A percentile compares a stretch with the other conserved stretches of the same genome.
phyloP scores from a whole-genome alignment of 2,888 invertebrate species.

The Harpalus rufipes region DNA sequence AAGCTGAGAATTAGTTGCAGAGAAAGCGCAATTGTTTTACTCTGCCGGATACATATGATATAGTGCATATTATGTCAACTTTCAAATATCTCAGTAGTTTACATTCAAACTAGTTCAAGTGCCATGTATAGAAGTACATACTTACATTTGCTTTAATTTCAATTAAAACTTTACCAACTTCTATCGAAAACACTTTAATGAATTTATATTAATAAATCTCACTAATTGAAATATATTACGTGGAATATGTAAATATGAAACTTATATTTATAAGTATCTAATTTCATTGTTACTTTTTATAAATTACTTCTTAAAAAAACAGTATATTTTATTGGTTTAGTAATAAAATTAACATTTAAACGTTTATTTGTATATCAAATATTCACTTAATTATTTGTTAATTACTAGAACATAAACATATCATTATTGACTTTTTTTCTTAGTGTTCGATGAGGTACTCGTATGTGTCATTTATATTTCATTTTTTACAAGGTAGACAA shows the following conservation, averaged over 20 bases:
- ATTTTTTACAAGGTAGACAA: no score
- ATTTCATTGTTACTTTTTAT: background rate
- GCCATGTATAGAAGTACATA: background rate
- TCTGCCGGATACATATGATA: slow-evolving; percentile 19
- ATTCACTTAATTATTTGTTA: no score
- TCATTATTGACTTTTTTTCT: no score
- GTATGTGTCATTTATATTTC: no score
- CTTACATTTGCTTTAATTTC: slow-evolving; percentile 22
- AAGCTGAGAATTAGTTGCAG: slow-evolving; percentile 8
- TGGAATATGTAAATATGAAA: background rate
- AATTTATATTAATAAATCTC: background rate
- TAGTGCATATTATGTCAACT: slow-evolving; percentile 10
- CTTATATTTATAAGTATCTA: background rate
- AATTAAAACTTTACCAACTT: slow-evolving; percentile 22
- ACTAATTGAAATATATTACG: background rate
- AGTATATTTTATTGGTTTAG: no score
- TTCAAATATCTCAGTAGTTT: slow-evolving; percentile 19
- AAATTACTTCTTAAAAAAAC: no score
- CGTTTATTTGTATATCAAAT: no score
- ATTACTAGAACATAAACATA: no score
- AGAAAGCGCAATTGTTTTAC: slow-evolving; percentile 16
- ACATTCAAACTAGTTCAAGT: slow-evolving; percentile 7
- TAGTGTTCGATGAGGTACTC: no score
- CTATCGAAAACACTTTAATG: background rate
- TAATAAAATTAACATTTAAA: no score